Evolutionary conservation across 2,113 vertebrate genomes (phyloP).

Genomic region (Tympanuchus pallidicinctus): DNA sequence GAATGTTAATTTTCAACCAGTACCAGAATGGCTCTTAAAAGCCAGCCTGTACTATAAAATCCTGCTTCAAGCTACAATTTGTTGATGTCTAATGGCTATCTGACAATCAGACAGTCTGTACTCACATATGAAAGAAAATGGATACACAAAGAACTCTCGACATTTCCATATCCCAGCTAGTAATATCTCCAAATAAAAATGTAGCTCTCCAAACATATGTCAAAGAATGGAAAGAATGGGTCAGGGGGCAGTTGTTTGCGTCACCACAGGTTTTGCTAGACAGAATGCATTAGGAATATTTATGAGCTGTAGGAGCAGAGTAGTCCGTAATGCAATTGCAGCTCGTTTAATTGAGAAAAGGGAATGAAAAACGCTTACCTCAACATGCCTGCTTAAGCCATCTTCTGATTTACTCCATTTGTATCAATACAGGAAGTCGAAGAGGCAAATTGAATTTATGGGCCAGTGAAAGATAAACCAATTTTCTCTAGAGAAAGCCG

Average conservation of each 20-base stretch:
- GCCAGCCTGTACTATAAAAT: constrained; percentile 55
- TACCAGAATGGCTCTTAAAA: constrained; percentile 61
- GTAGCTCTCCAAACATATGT: constrained; percentile 37
- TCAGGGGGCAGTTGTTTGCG: constrained; percentile 73
- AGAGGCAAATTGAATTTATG: constrained; percentile 88
- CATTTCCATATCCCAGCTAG: constrained; percentile 40
- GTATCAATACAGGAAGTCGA: constrained; percentile 89
- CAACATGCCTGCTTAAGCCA: constrained; percentile 76
- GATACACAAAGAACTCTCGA: constrained; percentile 14
- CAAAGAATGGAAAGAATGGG: constrained; percentile 64
- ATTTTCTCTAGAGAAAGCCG: constrained; percentile 83
- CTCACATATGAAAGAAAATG: constrained; percentile 16
- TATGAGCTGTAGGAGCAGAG: constrained; percentile 85
- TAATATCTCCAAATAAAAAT: constrained; percentile 19
- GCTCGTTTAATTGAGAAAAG: constrained; percentile 88
- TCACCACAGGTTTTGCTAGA: constrained; percentile 71
- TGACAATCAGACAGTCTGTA: constrained; percentile 43
- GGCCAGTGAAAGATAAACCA: constrained; percentile 85
- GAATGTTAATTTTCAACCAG: constrained; percentile 51
- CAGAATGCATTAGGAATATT: constrained; percentile 84
- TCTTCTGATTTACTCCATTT: constrained; percentile 80
- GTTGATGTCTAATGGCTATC: constrained; percentile 57
- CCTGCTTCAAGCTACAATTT: constrained; percentile 73
- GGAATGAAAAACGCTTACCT: constrained; percentile 79
- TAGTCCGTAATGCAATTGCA: constrained; percentile 89